Conservation (phyloP, 2,797 vertebrate genomes). For the Phoebastria nigripes region DNA sequence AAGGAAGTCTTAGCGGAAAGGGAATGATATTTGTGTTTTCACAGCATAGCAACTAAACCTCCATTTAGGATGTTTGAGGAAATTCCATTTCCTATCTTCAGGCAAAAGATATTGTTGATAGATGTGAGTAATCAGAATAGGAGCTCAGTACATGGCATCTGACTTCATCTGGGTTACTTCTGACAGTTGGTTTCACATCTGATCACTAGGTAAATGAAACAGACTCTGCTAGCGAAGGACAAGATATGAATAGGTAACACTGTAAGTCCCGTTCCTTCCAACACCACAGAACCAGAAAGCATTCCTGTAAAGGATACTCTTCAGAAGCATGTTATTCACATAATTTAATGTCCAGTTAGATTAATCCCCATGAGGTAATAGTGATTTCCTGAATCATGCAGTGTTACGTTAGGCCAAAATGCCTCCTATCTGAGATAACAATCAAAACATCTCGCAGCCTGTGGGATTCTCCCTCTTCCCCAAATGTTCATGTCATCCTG, state of each 20-base stretch:
- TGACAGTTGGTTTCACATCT: background rate
- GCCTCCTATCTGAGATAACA: background rate
- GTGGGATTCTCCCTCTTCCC: background rate
- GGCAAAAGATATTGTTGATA: background rate
- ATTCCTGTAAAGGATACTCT: background rate
- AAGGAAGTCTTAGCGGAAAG: background rate
- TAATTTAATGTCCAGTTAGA: background rate
- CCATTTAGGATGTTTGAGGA: background rate
- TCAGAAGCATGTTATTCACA: background rate
- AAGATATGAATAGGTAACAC: fast-evolving
- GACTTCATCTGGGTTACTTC: background rate
- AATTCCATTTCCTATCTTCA: background rate
- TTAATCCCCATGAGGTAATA: background rate
- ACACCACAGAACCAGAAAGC: background rate
- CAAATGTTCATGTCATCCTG: background rate
- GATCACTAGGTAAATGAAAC: background rate
- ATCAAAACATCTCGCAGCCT: background rate
- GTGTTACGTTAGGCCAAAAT: background rate
- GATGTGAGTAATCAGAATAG: background rate
- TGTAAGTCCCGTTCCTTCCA: background rate
- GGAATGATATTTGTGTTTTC: background rate
- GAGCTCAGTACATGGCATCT: background rate
- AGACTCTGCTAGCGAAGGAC: background rate
- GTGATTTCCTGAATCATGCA: background rate
- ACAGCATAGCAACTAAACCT: background rate